Evolutionary conservation across 1,140 invertebrate species (phyloP), one percentile per base, ranked within the genome.

Genomic region (Onthophagus taurus): DNA sequence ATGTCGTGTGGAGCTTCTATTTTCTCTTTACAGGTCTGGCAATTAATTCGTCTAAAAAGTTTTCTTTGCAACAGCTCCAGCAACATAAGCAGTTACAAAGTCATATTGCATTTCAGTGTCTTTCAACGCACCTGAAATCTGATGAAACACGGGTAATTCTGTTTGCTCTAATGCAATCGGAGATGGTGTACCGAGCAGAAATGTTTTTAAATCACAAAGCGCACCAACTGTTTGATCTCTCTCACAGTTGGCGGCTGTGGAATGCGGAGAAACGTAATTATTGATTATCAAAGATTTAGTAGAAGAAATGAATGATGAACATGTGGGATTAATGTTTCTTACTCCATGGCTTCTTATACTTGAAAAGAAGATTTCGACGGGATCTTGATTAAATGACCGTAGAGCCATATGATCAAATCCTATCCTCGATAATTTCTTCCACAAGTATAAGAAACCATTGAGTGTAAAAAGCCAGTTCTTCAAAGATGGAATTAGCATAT

Each of bases 381-480:
- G 31, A 17, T 50, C 48, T 35, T 50, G 48, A 36, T 50, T 50
- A 36, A 50, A 50, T 18, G 19, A 29, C 16, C 45, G 21, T 18
- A 34, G 14, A 7, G 47, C 42, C 29, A 37, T 39, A 39, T 44
- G n/a, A n/a, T n/a, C n/a, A n/a, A n/a, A 41, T 5, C 30, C 19
- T 16, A 36, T n/a, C 19, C 13, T 26, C 11, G 18, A 14, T 14
- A 49, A 31, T 11, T 26, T 38, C 8, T 42, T 14, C 2, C 38
- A 20, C 8, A 47, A 11, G 11, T 42, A 30, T 33, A 42, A 14
- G 29, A 47, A 37, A 7, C 33, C 14, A 3, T 34, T 19, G 2
- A 30, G 23, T 16, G 36, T 21, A 13, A 38, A 24, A 4, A 38
- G 13, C 36, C 29, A 48, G n/a, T 37, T 42, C 16, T 42, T 42